These are phyloP conservation scores for Zophobas atratus DNA, from an alignment of 1,140 invertebrate species.

Conservation along the genomic window DNA sequence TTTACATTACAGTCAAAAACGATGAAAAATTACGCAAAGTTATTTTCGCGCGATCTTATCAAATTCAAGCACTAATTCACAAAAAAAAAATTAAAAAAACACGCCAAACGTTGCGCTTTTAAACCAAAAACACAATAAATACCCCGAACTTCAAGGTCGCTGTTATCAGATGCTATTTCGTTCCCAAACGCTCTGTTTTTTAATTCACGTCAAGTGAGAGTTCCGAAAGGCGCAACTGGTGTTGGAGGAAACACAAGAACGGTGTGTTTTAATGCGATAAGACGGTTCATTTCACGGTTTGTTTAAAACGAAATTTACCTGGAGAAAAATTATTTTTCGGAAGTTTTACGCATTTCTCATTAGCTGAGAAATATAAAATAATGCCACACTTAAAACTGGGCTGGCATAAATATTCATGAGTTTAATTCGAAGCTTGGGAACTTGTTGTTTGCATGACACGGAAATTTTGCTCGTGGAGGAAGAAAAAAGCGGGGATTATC, in stretches of 20 bases:
- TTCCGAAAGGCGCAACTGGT: not conserved
- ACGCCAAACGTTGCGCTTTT: not conserved
- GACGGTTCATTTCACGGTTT: conserved; percentile 12
- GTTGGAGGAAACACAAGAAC: conserved; percentile 10
- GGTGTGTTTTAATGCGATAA: conserved; percentile 14
- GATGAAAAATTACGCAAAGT: not conserved
- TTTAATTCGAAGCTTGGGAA: conserved; percentile 41
- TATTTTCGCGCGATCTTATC: not conserved
- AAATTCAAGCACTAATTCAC: not conserved
- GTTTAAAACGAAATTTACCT: conserved; percentile 20
- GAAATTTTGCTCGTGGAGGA: conserved; percentile 5
- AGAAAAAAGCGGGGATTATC: not conserved
- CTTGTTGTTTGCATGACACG: conserved; percentile 35
- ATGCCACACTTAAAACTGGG: conserved; percentile 44
- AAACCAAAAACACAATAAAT: no score
- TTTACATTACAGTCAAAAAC: not conserved
- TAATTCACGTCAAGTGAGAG: not conserved
- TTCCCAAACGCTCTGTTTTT: not conserved
- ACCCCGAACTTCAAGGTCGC: no score
- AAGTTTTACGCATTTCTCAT: conserved; percentile 35
- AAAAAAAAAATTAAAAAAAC: not conserved
- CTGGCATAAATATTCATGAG: conserved; percentile 44
- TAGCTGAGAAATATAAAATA: conserved; percentile 31
- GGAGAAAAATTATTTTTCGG: conserved; percentile 13
- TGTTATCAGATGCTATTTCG: not conserved